Evolutionary conservation across 2,888 invertebrate genomes (phyloP).

Genomic region (Tenodera sinensis): DNA sequence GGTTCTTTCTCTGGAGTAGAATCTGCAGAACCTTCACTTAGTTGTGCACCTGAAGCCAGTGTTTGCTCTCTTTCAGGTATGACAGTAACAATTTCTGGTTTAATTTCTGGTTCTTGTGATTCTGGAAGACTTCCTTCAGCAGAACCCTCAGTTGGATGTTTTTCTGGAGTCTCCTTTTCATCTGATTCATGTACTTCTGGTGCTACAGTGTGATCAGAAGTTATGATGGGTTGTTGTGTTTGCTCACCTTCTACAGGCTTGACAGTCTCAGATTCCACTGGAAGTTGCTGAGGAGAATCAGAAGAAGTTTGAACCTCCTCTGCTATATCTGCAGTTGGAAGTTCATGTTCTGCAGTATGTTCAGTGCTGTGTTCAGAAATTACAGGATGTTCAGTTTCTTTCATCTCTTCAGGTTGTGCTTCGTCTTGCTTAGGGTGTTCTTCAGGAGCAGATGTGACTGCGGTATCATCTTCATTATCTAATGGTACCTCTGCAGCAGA

Average conservation of each 20-base stretch:
- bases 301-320: too few relatives aligned
- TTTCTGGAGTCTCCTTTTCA: slow-evolving; percentile 23
- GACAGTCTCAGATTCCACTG: too few relatives aligned
- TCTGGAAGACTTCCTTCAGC: slow-evolving; percentile 23
- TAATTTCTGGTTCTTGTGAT: neutral
- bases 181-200: slow-evolving; percentile 8
- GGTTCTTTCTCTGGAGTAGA: neutral
- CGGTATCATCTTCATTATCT: slow-evolving; percentile 22
- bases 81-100: neutral
- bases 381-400: neutral
- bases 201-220: neutral
- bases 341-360: slow-evolving; percentile 12
- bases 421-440: neutral
- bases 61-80: slow-evolving; percentile 5
- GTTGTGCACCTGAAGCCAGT: neutral
- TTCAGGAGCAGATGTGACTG: neutral
- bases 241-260: too few relatives aligned
- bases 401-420: neutral
- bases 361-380: slow-evolving; percentile 8
- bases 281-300: too few relatives aligned
- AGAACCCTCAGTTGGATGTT: neutral
- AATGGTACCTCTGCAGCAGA: slow-evolving; percentile 6
- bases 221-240: neutral
- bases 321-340: neutral
- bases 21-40: neutral